These are phyloP conservation scores for Suillia variegata DNA, from an alignment of 2,888 invertebrate species.

Conservation along the genomic window DNA sequence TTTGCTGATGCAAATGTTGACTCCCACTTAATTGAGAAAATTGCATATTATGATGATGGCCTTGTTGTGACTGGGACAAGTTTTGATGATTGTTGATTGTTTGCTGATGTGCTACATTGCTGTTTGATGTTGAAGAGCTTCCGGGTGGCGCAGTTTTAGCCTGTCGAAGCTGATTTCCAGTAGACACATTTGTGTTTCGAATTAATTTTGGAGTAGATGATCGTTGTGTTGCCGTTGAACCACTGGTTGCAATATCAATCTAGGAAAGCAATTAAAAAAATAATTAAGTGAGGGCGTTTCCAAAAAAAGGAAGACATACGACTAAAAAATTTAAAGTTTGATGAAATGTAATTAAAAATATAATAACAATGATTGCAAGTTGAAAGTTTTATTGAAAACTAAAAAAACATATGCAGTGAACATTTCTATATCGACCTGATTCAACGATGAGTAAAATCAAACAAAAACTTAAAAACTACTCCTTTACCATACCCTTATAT, in stretches of 20 bases:
- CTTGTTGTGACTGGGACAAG: conserved; percentile 56
- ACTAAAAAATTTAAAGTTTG: no score
- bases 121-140: conserved; percentile 34
- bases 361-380: no score
- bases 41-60: conserved; percentile 50
- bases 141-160: conserved; percentile 51
- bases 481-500: no score
- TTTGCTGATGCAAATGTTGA: conserved; percentile 58
- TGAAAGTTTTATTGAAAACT: no score
- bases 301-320: conserved; percentile 12
- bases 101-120: conserved; percentile 45
- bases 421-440: no score
- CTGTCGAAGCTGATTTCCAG: conserved; percentile 49
- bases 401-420: no score
- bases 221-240: conserved; percentile 50
- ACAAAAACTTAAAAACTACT: no score
- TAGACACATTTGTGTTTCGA: conserved; percentile 44
- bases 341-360: no score
- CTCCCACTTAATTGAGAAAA: conserved; percentile 45
- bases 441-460: no score
- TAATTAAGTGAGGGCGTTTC: background rate
- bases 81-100: conserved; percentile 43
- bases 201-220: conserved; percentile 58
- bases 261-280: conserved; percentile 19
- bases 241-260: conserved; percentile 44